Conservation (phyloP, 92 coral and sea anemone species). For the Siderastrea siderea region DNA sequence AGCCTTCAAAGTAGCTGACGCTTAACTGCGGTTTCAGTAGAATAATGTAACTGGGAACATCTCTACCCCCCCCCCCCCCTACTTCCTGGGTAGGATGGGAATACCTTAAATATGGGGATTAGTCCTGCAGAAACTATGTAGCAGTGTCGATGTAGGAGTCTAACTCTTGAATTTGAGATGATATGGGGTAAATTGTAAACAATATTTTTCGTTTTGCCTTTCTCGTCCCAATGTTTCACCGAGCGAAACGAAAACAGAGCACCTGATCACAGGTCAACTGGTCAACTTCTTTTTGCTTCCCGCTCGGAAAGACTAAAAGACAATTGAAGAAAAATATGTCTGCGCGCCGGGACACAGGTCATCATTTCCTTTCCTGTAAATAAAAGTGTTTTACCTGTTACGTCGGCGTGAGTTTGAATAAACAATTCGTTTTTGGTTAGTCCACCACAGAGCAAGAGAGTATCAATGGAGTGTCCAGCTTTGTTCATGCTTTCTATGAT, state of each 20-base stretch:
- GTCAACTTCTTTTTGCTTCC: neutral
- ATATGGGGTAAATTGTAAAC: no score
- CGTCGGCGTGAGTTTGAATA: constrained; percentile 91
- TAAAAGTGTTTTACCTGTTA: constrained; percentile 75
- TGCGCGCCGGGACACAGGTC: neutral
- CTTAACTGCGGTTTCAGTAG: no score
- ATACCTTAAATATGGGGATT: no score
- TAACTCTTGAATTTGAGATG: no score
- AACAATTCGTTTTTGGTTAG: constrained; percentile 82
- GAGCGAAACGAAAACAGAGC: no score
- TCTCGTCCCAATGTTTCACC: no score
- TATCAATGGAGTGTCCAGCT: constrained; percentile 83
- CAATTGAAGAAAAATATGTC: neutral
- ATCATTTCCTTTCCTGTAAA: neutral
- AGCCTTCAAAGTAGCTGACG: no score
- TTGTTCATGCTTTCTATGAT: constrained; percentile 84
- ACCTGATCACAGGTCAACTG: no score
- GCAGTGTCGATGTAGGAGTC: neutral
- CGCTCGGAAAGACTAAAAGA: neutral
- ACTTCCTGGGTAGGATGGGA: no score
- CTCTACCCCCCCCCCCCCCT: no score
- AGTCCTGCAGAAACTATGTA: neutral
- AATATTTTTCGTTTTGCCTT: no score
- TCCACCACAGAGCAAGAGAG: constrained; percentile 94
- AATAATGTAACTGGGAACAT: no score